Conservation (phyloP, 1,140 invertebrate genomes). For the Drosophila yakuba region DNA sequence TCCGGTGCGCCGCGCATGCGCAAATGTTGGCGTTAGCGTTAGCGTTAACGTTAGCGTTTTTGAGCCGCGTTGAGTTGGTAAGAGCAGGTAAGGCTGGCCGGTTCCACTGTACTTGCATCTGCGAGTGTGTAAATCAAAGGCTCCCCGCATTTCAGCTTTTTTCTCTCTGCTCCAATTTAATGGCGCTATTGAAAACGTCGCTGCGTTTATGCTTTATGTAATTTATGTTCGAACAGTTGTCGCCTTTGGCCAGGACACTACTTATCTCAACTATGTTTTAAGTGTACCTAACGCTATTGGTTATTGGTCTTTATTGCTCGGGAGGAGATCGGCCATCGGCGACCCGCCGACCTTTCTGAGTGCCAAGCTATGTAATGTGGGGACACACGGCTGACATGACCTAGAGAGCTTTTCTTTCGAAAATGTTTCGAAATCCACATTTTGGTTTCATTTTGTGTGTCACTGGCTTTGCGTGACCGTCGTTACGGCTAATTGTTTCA, state of each 20-base stretch:
- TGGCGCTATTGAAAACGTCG: conserved; percentile 53
- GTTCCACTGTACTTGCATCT: conserved; percentile 33
- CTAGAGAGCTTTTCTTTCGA: conserved; percentile 79
- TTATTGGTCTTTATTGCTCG: conserved; percentile 31
- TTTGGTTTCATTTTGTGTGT: conserved; percentile 4
- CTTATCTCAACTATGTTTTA: conserved; percentile 21
- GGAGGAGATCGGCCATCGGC: conserved; percentile 11
- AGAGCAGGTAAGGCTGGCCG: background rate
- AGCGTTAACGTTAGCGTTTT: background rate
- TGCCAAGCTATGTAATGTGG: conserved; percentile 37
- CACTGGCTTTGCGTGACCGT: conserved; percentile 63
- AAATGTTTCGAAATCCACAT: conserved; percentile 51
- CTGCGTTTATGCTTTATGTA: conserved; percentile 60
- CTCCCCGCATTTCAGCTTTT: conserved; percentile 34
- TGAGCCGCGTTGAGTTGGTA: conserved; percentile 2
- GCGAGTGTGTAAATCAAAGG: conserved; percentile 72
- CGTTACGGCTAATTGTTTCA: conserved; percentile 67
- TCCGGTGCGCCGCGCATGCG: conserved; percentile 47
- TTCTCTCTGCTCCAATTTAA: conserved; percentile 70
- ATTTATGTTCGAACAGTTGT: conserved; percentile 58
- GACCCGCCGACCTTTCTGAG: conserved; percentile 59
- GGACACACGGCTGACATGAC: conserved; percentile 43
- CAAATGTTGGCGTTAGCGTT: conserved; percentile 8
- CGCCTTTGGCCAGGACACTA: conserved; percentile 70
- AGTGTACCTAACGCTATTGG: conserved; percentile 58